Evolutionary conservation across 2,797 vertebrate genomes (phyloP).

Genomic region (Tenualosa ilisha): DNA sequence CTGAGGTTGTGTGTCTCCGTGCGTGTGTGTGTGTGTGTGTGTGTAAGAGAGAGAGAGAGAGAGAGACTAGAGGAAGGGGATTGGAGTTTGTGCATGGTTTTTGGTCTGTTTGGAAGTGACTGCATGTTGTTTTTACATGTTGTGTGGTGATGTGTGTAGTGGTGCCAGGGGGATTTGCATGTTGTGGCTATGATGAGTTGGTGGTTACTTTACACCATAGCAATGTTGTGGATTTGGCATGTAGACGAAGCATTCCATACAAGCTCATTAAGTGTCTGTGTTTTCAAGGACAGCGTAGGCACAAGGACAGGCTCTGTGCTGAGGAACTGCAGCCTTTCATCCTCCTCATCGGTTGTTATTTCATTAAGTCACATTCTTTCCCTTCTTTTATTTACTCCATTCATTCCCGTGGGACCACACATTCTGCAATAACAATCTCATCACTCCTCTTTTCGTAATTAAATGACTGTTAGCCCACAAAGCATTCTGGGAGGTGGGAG

Average conservation of each 20-base stretch:
- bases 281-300: background rate
- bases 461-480: background rate
- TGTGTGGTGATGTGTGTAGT: background rate
- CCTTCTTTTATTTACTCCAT: background rate
- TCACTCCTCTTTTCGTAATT: background rate
- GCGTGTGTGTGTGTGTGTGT: background rate
- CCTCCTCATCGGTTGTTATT: background rate
- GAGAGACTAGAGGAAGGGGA: background rate
- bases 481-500: background rate
- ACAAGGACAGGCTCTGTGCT: background rate
- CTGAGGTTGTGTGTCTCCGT: background rate
- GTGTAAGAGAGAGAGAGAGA: background rate
- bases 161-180: background rate
- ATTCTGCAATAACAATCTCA: slow-evolving; percentile 1
- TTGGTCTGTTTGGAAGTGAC: background rate
- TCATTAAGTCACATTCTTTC: slow-evolving; percentile 46
- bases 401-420: background rate
- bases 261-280: slow-evolving; percentile 12
- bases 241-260: background rate
- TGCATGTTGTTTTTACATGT: background rate
- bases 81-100: background rate
- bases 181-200: background rate
- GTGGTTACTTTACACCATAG: background rate
- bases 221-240: background rate
- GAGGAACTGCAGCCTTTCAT: background rate